Evolutionary conservation across 2,797 vertebrate genomes (phyloP), one percentile per base, ranked within the genome.

Genomic region (Taeniopygia guttata): DNA sequence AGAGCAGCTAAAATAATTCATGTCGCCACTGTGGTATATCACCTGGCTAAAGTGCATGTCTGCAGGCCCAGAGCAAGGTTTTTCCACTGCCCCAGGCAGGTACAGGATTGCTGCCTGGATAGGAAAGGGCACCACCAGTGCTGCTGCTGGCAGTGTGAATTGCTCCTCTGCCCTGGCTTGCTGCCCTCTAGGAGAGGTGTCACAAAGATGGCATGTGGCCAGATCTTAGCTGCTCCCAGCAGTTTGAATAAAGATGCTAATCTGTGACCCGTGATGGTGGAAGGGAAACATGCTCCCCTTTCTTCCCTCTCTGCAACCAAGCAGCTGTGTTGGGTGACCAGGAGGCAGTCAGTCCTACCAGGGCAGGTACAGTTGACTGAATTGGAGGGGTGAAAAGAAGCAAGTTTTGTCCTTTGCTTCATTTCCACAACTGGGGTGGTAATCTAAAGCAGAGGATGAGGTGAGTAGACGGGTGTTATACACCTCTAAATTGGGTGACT

Each of bases 61-160:
- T 94, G 30, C 58, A 79, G 66, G 80, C 43, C 62, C 82, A 73
- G 62, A 87, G 43, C 46, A 81, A 91, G 87, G 56, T 45, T 96
- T 70, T 90, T 90, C 40, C 62, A 48, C 30, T 81, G 92, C 92
- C 78, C 36, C 54, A 75, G 92, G 89, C 87, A 95, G 93, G 93
- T 86, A 86, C 46, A 48, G 42, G 83, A 52, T 26, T 81, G 46
- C 58, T 91, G 69, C 56, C 29, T 67, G 49, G 87, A 70, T 68
- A 87, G 91, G 62, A 52, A 68, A 70, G 79, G 84, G 73, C 76
- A 93, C 11, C n/a, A 25, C 21, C 18, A 12, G 54, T 6, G 45
- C 22, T 85, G 89, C 84, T 92, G 87, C 76, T 80, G 84, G 81
- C 89, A 63, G 10, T 25, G 27, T 62, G 58, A 85, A 7, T 89